phyloP scores from a whole-genome alignment of 2,797 vertebrate genomes.

The Chelonia mydas region DNA sequence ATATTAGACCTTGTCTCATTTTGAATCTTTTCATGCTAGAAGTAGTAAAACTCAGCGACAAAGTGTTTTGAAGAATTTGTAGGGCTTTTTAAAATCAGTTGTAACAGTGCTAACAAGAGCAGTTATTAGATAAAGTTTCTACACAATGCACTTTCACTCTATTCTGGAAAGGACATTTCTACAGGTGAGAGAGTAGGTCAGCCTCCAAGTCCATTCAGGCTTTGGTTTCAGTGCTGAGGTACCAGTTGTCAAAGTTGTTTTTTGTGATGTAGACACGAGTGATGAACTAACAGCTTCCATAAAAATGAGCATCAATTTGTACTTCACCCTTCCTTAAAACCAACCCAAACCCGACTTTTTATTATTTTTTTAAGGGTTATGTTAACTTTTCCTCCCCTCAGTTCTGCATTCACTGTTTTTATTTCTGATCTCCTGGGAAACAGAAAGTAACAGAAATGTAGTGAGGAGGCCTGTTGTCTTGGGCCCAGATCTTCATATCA shows the following conservation, averaged over 20 bases:
- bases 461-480: background rate
- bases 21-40: background rate
- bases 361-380: background rate
- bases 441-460: background rate
- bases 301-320: background rate
- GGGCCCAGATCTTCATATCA: background rate
- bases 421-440: background rate
- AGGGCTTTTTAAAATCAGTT: background rate
- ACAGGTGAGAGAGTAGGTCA: background rate
- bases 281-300: background rate
- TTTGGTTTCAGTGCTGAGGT: background rate
- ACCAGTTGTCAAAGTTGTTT: accelerated
- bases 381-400: background rate
- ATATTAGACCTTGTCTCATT: background rate
- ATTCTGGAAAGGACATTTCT: background rate
- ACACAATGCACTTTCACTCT: background rate
- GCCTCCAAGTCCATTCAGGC: background rate
- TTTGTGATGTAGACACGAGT: background rate
- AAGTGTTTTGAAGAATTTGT: background rate
- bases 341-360: background rate
- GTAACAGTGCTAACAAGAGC: background rate
- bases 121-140: background rate
- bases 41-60: background rate
- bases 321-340: background rate
- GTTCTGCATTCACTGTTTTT: background rate